Evolutionary conservation across 1,140 invertebrate species (phyloP).

Genomic region (Phymastichus coffea): DNA sequence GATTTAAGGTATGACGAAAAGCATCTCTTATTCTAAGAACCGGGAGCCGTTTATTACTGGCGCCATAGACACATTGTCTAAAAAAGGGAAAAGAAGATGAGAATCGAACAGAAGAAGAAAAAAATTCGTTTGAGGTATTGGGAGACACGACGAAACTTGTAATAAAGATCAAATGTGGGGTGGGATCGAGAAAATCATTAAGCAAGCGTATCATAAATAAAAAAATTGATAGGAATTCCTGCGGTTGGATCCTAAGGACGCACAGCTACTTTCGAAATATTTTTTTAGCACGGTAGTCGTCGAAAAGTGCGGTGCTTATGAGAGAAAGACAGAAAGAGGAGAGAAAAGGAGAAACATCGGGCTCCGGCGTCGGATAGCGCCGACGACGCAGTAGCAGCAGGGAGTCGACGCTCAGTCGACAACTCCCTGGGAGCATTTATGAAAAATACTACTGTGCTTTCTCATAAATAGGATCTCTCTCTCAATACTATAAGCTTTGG

Average conservation of each 20-base stretch:
- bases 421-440: conserved; percentile 11
- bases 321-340: too few relatives aligned
- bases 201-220: conserved; percentile 28
- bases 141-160: conserved; percentile 16
- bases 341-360: background rate
- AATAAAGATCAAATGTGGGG: conserved; percentile 31
- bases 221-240: background rate
- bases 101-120: background rate
- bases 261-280: conserved; percentile 30
- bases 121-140: conserved; percentile 2
- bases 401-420: conserved; percentile 24
- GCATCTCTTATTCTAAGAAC: conserved; percentile 23
- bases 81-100: background rate
- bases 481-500: too few relatives aligned
- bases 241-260: background rate
- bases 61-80: conserved; percentile 3
- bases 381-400: conserved; percentile 33
- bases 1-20: conserved; percentile 4
- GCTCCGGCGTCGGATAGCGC: conserved; percentile 1
- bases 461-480: conserved; percentile 40
- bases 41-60: conserved; percentile 24
- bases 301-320: too few relatives aligned
- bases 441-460: conserved; percentile 43
- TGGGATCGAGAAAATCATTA: conserved; percentile 29
- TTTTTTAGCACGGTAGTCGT: conserved; percentile 45